Percentiles rank a stretch among this genome's conserved stretches.
Evolutionary conservation across 2,888 invertebrate genomes (phyloP).

Genomic region (Podabrus alpinus): DNA sequence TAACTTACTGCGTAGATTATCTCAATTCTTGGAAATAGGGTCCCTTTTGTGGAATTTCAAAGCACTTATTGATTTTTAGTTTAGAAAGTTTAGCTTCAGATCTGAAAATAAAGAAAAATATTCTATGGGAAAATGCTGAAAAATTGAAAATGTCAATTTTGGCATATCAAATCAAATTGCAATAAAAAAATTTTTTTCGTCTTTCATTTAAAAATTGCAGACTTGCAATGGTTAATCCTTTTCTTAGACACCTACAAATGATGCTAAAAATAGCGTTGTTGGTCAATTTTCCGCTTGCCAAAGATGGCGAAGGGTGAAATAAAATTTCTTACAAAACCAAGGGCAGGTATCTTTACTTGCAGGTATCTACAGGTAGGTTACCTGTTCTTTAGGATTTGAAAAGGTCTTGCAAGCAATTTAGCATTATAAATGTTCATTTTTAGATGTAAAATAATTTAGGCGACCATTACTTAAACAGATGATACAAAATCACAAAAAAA

Average conservation of each 20-base stretch:
- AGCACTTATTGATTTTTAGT: background rate
- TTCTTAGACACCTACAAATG: background rate
- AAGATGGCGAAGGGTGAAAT: background rate
- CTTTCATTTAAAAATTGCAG: background rate
- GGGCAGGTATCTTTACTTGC: background rate
- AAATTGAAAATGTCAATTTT: background rate
- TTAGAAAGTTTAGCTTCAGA: background rate
- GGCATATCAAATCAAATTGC: background rate
- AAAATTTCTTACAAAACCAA: background rate
- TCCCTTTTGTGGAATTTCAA: background rate
- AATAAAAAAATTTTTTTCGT: background rate
- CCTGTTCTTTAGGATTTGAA: conserved; percentile 15
- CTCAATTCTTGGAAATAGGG: background rate
- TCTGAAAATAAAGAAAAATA: background rate
- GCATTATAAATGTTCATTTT: background rate
- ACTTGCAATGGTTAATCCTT: background rate
- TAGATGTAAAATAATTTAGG: background rate
- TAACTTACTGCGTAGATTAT: conserved; percentile 11
- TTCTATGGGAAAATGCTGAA: background rate
- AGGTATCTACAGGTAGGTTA: background rate
- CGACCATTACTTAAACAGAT: background rate
- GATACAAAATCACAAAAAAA: background rate
- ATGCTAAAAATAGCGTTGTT: background rate
- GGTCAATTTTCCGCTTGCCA: background rate
- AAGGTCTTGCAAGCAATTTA: conserved; percentile 29